Evolutionary conservation across 2,888 invertebrate genomes (phyloP).

Genomic region (Lasioglossum calceatum): DNA sequence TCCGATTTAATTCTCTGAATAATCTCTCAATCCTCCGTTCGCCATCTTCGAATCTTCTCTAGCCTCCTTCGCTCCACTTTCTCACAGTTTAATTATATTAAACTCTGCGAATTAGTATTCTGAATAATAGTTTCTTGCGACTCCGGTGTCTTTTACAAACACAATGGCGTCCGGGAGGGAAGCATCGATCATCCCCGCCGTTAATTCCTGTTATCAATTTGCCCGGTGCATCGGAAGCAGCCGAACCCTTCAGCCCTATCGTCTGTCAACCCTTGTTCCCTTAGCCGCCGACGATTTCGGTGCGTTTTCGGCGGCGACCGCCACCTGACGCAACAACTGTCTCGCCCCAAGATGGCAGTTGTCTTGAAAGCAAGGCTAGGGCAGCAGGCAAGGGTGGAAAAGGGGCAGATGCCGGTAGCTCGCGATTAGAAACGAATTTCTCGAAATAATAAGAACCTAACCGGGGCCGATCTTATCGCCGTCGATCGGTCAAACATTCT

Average conservation of each 20-base stretch:
- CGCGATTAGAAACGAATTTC: constrained; percentile 74
- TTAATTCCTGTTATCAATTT: constrained; percentile 46
- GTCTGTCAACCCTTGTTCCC: constrained; percentile 70
- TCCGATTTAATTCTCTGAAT: background rate
- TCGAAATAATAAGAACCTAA: constrained; percentile 53
- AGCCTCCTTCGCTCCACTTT: background rate
- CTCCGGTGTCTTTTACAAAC: too few relatives aligned
- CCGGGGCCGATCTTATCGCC: constrained; percentile 33
- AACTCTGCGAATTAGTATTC: background rate
- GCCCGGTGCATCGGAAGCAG: constrained; percentile 26
- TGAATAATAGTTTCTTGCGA: too few relatives aligned
- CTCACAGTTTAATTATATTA: background rate
- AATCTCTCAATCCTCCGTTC: background rate
- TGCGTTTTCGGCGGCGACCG: constrained; percentile 71
- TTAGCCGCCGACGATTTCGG: constrained; percentile 60
- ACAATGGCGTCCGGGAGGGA: background rate
- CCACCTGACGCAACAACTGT: constrained; percentile 83
- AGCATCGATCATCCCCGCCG: constrained; percentile 31
- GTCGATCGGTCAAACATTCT: constrained; percentile 51
- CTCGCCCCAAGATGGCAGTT: constrained; percentile 75
- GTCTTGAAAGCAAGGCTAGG: constrained; percentile 71
- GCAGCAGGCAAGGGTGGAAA: constrained; percentile 70
- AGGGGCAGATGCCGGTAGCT: constrained; percentile 73
- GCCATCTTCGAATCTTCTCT: background rate
- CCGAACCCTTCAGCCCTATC: constrained; percentile 51